phyloP scores from a whole-genome alignment of 2,888 invertebrate species.

The Agelastica alni region DNA sequence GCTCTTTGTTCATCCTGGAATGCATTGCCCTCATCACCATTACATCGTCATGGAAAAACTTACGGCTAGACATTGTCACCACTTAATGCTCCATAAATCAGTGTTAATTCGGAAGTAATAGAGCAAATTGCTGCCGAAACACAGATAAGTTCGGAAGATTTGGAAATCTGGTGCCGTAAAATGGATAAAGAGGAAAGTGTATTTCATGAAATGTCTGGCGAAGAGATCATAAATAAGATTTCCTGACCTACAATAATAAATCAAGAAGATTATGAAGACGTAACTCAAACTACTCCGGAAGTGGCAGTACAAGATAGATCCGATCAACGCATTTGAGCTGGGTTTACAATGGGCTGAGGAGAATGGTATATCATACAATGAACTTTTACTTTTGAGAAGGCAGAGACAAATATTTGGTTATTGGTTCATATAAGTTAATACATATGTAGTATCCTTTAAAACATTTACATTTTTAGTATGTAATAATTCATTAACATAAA shows the following conservation, averaged over 20 bases:
- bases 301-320: no score
- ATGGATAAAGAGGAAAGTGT: conserved; percentile 36
- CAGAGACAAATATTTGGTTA: not conserved
- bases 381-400: conserved; percentile 13
- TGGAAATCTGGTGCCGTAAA: conserved; percentile 37
- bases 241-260: not conserved
- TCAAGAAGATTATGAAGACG: not conserved
- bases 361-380: conserved; percentile 17
- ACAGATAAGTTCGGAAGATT: conserved; percentile 34
- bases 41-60: no score
- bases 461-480: not conserved
- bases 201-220: conserved; percentile 37
- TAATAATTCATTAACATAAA: not conserved
- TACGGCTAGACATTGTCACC: conserved; percentile 25
- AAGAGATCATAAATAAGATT: conserved; percentile 20
- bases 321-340: not conserved
- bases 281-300: not conserved
- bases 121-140: conserved; percentile 38
- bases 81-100: conserved; percentile 3
- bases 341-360: conserved; percentile 38
- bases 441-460: not conserved
- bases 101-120: conserved; percentile 40
- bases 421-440: not conserved
- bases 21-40: no score
- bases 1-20: no score